Conservation (phyloP, 1,140 invertebrate species). For the Melipona quadrifasciata region DNA sequence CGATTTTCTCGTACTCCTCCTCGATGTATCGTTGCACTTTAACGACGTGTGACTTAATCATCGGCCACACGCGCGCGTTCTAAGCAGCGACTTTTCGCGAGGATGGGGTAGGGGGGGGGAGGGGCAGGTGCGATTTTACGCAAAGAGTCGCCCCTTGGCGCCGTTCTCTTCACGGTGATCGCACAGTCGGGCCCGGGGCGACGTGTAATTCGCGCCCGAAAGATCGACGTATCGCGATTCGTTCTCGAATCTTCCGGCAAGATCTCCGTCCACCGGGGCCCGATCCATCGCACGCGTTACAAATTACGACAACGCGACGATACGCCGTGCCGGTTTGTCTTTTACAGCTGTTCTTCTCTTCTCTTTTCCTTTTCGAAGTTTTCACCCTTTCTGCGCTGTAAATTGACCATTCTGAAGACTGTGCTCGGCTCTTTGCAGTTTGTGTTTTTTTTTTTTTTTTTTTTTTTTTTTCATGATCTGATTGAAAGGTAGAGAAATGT, state of each 20-base stretch:
- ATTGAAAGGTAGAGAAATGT: no score
- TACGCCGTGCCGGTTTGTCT: not conserved
- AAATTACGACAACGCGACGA: not conserved
- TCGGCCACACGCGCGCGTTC: constrained; percentile 17
- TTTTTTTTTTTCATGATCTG: no score
- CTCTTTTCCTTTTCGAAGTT: no score
- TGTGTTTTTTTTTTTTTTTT: no score
- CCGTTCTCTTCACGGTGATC: not conserved
- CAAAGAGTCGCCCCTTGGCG: not conserved
- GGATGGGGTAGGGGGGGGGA: no score
- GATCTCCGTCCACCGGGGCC: not conserved
- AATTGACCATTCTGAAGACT: no score
- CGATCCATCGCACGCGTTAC: not conserved
- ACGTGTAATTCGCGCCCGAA: not conserved
- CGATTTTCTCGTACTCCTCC: not conserved
- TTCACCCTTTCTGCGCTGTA: no score
- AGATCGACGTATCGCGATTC: not conserved
- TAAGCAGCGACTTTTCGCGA: not conserved
- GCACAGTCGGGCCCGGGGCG: not conserved
- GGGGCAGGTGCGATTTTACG: constrained; percentile 37
- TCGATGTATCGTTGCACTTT: constrained; percentile 33
- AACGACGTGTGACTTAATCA: constrained; percentile 42
- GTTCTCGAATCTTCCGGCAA: not conserved
- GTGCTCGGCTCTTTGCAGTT: no score
- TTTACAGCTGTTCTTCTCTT: not conserved